These are phyloP conservation scores for Rattus norvegicus DNA, from an alignment of 2,113 vertebrate genomes.

Conservation along the genomic window DNA sequence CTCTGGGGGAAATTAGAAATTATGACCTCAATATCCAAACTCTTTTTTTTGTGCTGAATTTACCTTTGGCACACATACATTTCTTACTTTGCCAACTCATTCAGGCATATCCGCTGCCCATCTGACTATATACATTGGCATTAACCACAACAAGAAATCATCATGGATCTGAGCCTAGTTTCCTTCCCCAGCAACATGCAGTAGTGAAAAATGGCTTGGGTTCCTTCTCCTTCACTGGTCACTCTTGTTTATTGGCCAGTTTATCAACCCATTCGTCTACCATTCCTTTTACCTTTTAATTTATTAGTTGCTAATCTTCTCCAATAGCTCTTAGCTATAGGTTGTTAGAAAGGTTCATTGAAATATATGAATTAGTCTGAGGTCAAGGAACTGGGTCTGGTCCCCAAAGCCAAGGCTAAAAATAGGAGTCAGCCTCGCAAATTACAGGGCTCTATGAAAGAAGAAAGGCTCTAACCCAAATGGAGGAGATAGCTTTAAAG, in stretches of 20 bases:
- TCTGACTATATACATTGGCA: neutral
- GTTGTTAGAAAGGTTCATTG: neutral
- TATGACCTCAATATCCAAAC: neutral
- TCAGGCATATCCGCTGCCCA: neutral
- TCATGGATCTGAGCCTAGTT: neutral
- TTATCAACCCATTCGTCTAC: neutral
- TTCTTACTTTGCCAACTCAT: neutral
- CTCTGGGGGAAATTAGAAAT: neutral
- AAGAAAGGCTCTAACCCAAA: neutral
- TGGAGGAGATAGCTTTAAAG: neutral
- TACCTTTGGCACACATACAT: neutral
- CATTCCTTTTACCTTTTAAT: neutral
- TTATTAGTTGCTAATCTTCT: neutral
- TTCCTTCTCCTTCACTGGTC: neutral
- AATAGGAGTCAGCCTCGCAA: neutral
- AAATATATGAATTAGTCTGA: neutral
- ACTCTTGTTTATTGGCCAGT: neutral
- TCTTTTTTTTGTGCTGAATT: neutral
- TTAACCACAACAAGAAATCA: neutral
- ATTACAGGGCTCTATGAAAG: neutral
- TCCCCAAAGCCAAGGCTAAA: neutral
- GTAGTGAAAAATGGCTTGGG: neutral
- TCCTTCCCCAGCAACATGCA: neutral
- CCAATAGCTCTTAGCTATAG: neutral
- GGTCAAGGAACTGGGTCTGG: neutral